Base-by-base conservation (phyloP, 2,888 invertebrate species). In the Drosophila prolongata region DNA sequence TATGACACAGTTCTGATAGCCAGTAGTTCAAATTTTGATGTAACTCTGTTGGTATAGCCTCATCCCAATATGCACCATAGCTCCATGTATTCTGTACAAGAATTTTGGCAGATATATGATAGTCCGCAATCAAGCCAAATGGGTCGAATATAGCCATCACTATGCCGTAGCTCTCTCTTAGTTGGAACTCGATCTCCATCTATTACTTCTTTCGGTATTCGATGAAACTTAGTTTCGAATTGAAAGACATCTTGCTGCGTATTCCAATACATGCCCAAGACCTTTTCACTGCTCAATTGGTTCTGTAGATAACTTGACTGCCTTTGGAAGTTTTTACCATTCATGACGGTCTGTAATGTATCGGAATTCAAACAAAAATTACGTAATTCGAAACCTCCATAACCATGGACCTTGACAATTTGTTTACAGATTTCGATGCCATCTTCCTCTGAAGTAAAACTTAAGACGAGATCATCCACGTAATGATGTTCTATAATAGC, bases 341-440 rank as follows among this genome's bases (percentile, higher is more conserved):
- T 24, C 34, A 49, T 16, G 14, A 16, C 11, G 34, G 13, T 49
- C 16, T 49, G 49, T 11, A 49, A 35, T 16, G 16, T 49, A 6
- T 16, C 13, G 4, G 49, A 50, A 19, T 50, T 50, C 5, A 13
- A 50, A 1, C 13, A 13, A 30, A 50, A 37, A 50, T 35, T 50
- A 19, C 50, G 19, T 35, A n/a, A 9, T 35, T 50, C 50, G 19
- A 50, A 50, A 13, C 50, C 35, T 35, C 16, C 34, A 27, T n/a
- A 38, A 38, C n/a, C n/a, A 24, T 24, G 24, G 4, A 24, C 24
- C 24, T 24, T 0, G 24, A 24, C 24, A 24, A 24, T 24, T 24
- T 24, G 24, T 24, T 24, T 24, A 24, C 24, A 24, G 24, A 24
- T 24, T 24, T 24, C 24, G 24, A 24, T 24, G 24, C 24, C 24